A percentile compares a stretch with the other conserved stretches of the same genome.
These are phyloP conservation scores for Venturia canescens DNA, from an alignment of 1,140 invertebrate genomes.

Conservation along the genomic window DNA sequence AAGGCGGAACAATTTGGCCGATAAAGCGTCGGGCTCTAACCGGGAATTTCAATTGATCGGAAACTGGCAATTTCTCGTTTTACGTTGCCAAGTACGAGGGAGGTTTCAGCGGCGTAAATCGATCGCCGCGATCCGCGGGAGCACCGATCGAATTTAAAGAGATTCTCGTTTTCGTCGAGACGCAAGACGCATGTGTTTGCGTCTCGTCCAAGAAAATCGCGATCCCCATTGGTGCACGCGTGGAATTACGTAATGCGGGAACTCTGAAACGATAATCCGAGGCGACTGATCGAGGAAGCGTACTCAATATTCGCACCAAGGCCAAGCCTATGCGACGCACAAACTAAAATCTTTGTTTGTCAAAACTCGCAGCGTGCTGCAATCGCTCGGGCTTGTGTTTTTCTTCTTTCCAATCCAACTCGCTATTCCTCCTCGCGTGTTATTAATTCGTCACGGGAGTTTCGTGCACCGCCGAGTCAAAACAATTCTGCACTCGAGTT, in stretches of 20 bases:
- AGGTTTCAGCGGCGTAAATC: background rate
- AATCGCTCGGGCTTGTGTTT: background rate
- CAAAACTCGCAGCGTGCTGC: conserved; percentile 5
- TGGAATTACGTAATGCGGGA: background rate
- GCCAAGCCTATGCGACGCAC: background rate
- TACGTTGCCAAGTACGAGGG: background rate
- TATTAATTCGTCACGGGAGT: background rate
- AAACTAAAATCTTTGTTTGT: background rate
- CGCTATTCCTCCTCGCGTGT: background rate
- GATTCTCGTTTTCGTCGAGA: background rate
- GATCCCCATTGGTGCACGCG: background rate
- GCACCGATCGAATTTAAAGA: background rate
- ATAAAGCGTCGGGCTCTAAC: background rate
- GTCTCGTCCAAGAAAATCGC: background rate
- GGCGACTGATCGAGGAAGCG: conserved; percentile 19
- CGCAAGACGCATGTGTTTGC: background rate
- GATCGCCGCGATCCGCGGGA: background rate
- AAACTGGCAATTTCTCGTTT: background rate
- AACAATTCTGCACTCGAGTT: background rate
- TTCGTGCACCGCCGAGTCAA: no score
- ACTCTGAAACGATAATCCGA: conserved; percentile 17
- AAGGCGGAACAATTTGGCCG: background rate
- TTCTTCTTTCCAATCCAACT: background rate
- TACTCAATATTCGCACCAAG: conserved; percentile 21
- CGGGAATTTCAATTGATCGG: background rate